Evolutionary conservation across 2,113 vertebrate genomes (phyloP), one percentile per base, ranked within the genome.

Genomic region (Ariopsis seemanni): DNA sequence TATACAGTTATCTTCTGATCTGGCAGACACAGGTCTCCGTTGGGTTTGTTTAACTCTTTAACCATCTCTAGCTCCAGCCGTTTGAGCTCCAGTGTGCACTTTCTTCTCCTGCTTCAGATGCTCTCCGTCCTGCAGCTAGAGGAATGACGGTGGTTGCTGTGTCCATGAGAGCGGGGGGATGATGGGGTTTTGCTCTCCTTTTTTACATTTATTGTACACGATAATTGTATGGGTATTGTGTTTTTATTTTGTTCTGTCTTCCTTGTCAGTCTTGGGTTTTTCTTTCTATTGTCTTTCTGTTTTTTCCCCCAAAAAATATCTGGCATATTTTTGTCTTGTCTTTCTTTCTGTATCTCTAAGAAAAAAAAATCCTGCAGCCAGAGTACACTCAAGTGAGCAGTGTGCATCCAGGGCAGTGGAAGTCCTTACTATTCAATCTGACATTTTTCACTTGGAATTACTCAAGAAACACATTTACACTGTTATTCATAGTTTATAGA

Each of bases 1-100:
- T 10, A 8, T 20, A 17, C 1, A 57, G 14, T 58, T 71, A 99
- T 97, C 96, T 98, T 97, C 89, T 98, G 98, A 94, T 98, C 97
- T 86, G 95, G 94, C 94, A 99, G 96, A 91, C 97, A 97, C 97
- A 99, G 96, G 93, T 98, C 98, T 95, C 99, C 97, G 27, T 96
- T 98, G 82, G 97, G 97, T 90, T 98, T 98, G 95, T 97, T 99
- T 50, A 98, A 93, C 90, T 98, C 97, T 89, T 97, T 98, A 58
- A 96, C 97, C 92, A 98, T 97, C 93, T 97, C 96, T 91, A 98
- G 92, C 91, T 98, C 97, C 92, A 98, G 85, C 88, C 96, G 95
- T 77, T 96, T 93, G 75, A 98, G 96, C 89, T 98, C 96, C 88
- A 97, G 91, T 92, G 97, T 98, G 89, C 97, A 96, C 97, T 7